Conservation (phyloP, 2,113 vertebrate species). For the Carettochelys insculpta region DNA sequence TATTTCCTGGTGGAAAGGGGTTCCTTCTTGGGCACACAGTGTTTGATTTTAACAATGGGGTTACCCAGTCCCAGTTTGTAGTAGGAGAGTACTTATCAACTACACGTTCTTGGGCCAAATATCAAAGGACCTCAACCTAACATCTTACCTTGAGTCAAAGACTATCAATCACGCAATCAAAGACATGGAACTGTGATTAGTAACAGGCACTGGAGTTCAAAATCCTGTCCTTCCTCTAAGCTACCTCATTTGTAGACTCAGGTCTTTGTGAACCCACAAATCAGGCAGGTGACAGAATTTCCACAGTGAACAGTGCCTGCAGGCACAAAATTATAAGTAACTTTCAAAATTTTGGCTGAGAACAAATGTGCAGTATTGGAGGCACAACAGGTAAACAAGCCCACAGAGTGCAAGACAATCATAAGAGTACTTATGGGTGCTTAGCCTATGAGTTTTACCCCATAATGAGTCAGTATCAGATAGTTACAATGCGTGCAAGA, state of each 20-base stretch:
- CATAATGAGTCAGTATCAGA: neutral
- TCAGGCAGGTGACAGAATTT: neutral
- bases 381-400: neutral
- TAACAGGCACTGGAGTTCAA: neutral
- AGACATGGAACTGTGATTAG: neutral
- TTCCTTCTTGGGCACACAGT: neutral
- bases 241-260: neutral
- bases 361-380: neutral
- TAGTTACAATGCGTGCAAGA: neutral
- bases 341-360: neutral
- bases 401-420: neutral
- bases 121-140: neutral
- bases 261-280: neutral
- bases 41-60: neutral
- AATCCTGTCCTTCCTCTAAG: neutral
- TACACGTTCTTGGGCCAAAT: neutral
- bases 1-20: slow-evolving; percentile 1
- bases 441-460: neutral
- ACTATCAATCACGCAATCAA: too few species aligned
- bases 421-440: neutral
- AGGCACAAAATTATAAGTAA: neutral
- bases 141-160: neutral
- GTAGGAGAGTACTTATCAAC: neutral
- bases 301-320: fast-evolving
- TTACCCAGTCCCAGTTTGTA: neutral